phyloP scores from a whole-genome alignment of 2,888 invertebrate genomes.

The Microchrysa polita region DNA sequence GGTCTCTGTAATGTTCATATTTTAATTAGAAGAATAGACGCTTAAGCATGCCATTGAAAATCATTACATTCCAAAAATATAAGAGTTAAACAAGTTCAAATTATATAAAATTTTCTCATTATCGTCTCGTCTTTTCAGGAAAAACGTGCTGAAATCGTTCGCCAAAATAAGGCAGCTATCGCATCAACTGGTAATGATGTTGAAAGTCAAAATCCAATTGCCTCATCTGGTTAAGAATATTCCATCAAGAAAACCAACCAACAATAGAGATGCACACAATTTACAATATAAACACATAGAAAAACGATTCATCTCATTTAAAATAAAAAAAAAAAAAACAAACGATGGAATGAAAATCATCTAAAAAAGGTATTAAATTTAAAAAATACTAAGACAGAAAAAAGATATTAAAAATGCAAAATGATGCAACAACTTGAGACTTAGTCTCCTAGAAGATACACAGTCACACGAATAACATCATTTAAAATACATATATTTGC shows the following conservation, averaged over 20 bases:
- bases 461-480: no score
- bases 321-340: slow-evolving; percentile 4
- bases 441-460: no score
- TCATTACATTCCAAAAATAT: no score
- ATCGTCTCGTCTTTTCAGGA: slow-evolving; percentile 70
- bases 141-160: slow-evolving; percentile 88
- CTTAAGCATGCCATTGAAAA: no score
- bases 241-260: background rate
- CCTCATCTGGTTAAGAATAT: slow-evolving; percentile 68
- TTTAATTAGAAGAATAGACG: no score
- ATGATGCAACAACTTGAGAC: background rate
- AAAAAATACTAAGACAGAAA: slow-evolving; percentile 7
- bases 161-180: slow-evolving; percentile 82
- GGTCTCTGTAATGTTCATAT: no score
- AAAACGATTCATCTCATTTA: background rate
- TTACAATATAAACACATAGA: background rate
- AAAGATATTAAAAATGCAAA: background rate
- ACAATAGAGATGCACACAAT: slow-evolving; percentile 4
- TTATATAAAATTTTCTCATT: no score
- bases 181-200: slow-evolving; percentile 67
- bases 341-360: slow-evolving; percentile 5
- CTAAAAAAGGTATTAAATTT: background rate
- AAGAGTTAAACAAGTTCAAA: no score
- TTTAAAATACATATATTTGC: no score
- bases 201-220: slow-evolving; percentile 66